A percentile compares a stretch with the other conserved stretches of the same genome.
Conservation (phyloP, 2,888 invertebrate species). For the Lampropteryx suffumata region DNA sequence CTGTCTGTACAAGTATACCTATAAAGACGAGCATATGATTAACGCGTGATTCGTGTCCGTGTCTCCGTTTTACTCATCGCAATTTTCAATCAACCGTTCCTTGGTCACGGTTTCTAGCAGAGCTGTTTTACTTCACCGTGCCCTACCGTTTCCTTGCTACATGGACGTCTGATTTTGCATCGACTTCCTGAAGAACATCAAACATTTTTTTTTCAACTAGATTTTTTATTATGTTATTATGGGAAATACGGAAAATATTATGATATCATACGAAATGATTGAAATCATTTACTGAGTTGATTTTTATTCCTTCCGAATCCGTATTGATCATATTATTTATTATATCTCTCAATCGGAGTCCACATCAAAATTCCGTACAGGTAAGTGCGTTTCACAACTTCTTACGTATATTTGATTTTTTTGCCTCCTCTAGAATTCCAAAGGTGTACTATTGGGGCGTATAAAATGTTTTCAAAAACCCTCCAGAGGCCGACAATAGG, state of each 20-base stretch:
- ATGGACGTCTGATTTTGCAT: too few relatives aligned
- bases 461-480: constrained; percentile 61
- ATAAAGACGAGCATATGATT: constrained; percentile 38
- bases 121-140: constrained; percentile 26
- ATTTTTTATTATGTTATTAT: too few relatives aligned
- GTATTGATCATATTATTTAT: constrained; percentile 18
- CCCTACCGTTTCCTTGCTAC: constrained; percentile 28
- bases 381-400: constrained; percentile 34
- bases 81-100: constrained; percentile 42
- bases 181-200: too few relatives aligned
- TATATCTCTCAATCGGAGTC: constrained; percentile 7
- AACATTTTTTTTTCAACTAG: too few relatives aligned
- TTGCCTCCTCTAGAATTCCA: constrained; percentile 43
- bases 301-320: neutral
- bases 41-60: constrained; percentile 45
- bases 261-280: neutral
- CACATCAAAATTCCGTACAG: constrained; percentile 29
- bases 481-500: constrained; percentile 63
- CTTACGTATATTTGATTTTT: constrained; percentile 40
- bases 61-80: constrained; percentile 44
- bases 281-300: neutral
- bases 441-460: constrained; percentile 57
- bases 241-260: too few relatives aligned
- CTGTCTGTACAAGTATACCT: constrained; percentile 10
- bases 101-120: constrained; percentile 50